These are phyloP conservation scores for Cydia splendana DNA, from an alignment of 1,140 invertebrate genomes.

Conservation along the genomic window DNA sequence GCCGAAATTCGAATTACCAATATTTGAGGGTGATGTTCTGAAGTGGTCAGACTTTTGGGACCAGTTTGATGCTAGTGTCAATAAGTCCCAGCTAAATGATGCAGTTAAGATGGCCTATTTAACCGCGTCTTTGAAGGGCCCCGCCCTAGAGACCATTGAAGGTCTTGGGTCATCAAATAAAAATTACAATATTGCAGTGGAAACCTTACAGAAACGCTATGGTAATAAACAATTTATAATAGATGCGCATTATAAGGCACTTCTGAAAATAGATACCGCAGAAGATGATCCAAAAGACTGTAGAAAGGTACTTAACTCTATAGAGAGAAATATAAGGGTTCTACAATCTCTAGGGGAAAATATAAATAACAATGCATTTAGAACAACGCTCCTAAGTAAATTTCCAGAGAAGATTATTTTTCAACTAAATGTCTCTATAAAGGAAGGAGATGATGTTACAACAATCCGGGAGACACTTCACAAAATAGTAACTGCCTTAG, in stretches of 20 bases:
- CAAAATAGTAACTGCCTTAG: too few relatives aligned
- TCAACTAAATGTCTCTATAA: background rate
- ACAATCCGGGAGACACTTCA: background rate
- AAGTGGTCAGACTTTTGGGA: background rate
- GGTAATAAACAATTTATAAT: background rate
- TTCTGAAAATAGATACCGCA: background rate
- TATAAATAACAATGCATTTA: background rate
- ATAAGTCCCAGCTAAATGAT: background rate
- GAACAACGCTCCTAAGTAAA: background rate
- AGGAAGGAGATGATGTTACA: background rate
- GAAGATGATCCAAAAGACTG: too few relatives aligned
- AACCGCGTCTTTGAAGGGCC: background rate
- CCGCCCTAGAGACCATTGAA: background rate
- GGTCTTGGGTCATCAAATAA: background rate
- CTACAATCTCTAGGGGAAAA: background rate
- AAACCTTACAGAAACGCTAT: background rate
- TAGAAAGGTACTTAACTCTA: background rate
- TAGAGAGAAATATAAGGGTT: background rate
- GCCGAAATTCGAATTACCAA: background rate
- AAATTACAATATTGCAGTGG: background rate
- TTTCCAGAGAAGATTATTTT: background rate
- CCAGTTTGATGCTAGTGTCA: background rate
- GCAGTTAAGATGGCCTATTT: background rate
- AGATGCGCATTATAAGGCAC: background rate
- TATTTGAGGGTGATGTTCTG: background rate